phyloP scores from a whole-genome alignment of 1,140 invertebrate species.

The Pachypeltis micranthus region DNA sequence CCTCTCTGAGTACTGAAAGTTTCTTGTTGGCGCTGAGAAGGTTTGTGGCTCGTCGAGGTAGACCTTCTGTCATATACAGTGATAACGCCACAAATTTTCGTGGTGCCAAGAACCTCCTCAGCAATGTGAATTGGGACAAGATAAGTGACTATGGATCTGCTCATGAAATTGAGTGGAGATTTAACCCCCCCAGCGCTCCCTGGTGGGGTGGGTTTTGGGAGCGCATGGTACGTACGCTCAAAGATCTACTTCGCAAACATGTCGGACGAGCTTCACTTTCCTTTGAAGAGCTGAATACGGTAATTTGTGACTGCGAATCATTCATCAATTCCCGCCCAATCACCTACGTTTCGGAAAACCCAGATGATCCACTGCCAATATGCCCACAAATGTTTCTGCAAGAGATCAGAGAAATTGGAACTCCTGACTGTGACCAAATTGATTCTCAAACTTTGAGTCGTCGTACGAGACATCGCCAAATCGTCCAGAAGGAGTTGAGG shows the following conservation, averaged over 20 bases:
- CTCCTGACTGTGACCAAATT: conserved; percentile 22
- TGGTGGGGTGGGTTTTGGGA: conserved; percentile 37
- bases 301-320: conserved; percentile 30
- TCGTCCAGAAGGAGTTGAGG: conserved; percentile 1
- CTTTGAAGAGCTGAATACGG: conserved; percentile 31
- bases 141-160: conserved; percentile 14
- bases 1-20: background rate
- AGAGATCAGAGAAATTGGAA: conserved; percentile 23
- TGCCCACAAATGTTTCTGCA: conserved; percentile 28
- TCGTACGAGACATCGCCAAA: conserved; percentile 2
- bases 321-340: conserved; percentile 32
- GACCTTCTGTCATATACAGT: conserved; percentile 29
- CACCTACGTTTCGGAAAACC: conserved; percentile 31
- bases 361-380: conserved; percentile 17
- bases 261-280: conserved; percentile 27
- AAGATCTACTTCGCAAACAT: conserved; percentile 28
- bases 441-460: background rate
- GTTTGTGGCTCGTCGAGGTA: background rate
- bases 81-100: conserved; percentile 36
- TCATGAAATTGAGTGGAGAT: conserved; percentile 31
- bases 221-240: conserved; percentile 33
- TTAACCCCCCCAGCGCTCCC: conserved; percentile 32
- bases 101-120: conserved; percentile 22
- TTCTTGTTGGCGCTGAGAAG: background rate
- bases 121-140: conserved; percentile 23